Evolutionary conservation across 2,888 invertebrate species (phyloP), one percentile per base, ranked within the genome.

Genomic region (Pammene aurita): DNA sequence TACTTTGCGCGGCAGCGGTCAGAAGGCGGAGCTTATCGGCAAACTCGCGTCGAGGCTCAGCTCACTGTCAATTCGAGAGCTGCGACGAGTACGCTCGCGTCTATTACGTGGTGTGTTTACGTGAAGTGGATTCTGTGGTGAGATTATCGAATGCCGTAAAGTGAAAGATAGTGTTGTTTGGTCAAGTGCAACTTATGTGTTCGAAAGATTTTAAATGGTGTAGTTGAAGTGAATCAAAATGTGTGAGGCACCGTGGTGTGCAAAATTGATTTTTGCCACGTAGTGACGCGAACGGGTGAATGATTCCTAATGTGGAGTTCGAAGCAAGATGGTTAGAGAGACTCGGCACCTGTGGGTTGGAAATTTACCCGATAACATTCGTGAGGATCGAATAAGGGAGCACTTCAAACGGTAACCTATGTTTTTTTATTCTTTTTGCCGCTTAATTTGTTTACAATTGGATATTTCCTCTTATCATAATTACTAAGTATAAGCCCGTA

Each of bases 261-360:
- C 88, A 90, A 91, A 92, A 91, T 92, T 92, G 89, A 86, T 92
- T 90, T 92, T 92, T 93, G 93, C 93, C 93, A 93, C 93, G 93
- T 93, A 93, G 92, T 92, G 92, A 92, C 91, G 93, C 93, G 92
- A 93, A 93, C 93, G 93, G 94, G 94, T 94, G 69, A 93, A 94
- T 93, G 93, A 94, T 95, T 94, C 95, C 96, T 95, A 95, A 96
- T 96, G 96, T 96, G 96, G 97, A 96, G 96, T 96, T 95, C 94
- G 96, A 96, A 96, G 96, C 97, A 98, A 97, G 96, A 99, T 99
- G 99, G 98, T 99, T 96, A 98, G 98, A 96, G 98, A 98, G 98
- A 98, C 98, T 96, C 97, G 98, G 96, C 98, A 99, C 95, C 96
- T 99, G 95, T 98, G 98, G 98, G 98, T 99, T 96, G 98, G 98